Conservation (phyloP, 2,888 invertebrate species). For the Encarsia formosa region DNA sequence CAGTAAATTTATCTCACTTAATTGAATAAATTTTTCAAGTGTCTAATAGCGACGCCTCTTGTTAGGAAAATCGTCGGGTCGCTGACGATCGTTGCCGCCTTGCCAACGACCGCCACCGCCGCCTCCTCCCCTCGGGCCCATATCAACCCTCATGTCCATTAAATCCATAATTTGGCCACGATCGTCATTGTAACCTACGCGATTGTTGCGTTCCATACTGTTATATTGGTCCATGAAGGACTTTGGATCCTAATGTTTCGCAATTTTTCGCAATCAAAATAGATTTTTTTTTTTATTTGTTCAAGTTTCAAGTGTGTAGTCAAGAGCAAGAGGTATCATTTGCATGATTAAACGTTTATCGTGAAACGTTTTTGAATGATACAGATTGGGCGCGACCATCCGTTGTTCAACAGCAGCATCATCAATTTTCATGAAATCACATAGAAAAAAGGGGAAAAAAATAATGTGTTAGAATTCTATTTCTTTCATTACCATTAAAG, state of each 20-base stretch:
- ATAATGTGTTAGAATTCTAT: slow-evolving; percentile 48
- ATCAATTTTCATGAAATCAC: slow-evolving; percentile 53
- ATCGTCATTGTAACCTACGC: slow-evolving; percentile 49
- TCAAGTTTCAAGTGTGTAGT: no score
- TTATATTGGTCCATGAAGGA: slow-evolving; percentile 53
- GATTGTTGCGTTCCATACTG: slow-evolving; percentile 47
- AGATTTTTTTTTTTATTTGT: no score
- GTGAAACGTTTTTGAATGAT: slow-evolving; percentile 18
- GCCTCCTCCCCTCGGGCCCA: slow-evolving; percentile 49
- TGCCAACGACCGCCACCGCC: slow-evolving; percentile 48
- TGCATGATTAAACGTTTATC: no score
- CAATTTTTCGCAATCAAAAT: not conserved
- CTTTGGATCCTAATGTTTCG: slow-evolving; percentile 52
- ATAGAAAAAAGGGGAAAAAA: slow-evolving; percentile 53
- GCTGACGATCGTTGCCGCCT: slow-evolving; percentile 55
- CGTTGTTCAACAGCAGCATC: slow-evolving; percentile 52
- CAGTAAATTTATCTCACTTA: no score
- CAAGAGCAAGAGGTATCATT: no score
- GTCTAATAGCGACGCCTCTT: slow-evolving; percentile 63
- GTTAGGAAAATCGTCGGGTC: slow-evolving; percentile 64
- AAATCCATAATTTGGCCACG: slow-evolving; percentile 50
- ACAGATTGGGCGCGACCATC: slow-evolving; percentile 43
- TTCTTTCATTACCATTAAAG: slow-evolving; percentile 6
- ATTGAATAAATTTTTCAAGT: not conserved
- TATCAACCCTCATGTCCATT: slow-evolving; percentile 51